Evolutionary conservation across 2,113 vertebrate genomes (phyloP).

Genomic region (Austrofundulus limnaeus): DNA sequence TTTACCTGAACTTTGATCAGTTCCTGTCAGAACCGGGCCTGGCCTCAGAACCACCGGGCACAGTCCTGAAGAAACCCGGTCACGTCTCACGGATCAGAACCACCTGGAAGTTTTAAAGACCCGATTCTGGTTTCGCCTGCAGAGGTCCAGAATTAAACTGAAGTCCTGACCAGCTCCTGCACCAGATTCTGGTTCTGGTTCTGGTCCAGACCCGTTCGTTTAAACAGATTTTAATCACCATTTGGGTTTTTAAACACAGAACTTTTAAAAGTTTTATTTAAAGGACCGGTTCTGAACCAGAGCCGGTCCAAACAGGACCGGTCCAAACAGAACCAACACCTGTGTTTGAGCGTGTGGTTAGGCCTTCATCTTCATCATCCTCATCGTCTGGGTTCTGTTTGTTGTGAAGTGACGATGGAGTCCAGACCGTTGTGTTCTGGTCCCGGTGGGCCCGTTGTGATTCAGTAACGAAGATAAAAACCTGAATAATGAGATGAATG

Average conservation of each 20-base stretch:
- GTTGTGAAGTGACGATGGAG: slow-evolving; percentile 51
- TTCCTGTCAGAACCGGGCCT: slow-evolving; percentile 21
- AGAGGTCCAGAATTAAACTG: too few species aligned
- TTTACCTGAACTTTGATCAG: slow-evolving; percentile 44
- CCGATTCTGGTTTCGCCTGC: too few species aligned
- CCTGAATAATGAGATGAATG: slow-evolving; percentile 25
- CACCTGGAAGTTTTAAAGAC: not conserved
- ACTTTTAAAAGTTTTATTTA: too few species aligned
- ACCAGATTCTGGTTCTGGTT: not conserved
- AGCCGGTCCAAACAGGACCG: too few species aligned
- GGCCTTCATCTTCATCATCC: slow-evolving; percentile 37
- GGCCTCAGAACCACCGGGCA: not conserved
- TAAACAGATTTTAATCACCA: too few species aligned
- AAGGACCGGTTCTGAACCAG: too few species aligned
- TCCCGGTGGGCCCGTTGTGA: slow-evolving; percentile 31
- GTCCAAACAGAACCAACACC: not conserved
- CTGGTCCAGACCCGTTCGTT: too few species aligned
- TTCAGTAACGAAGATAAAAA: slow-evolving; percentile 54
- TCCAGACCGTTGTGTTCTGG: slow-evolving; percentile 47
- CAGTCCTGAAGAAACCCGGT: too few species aligned
- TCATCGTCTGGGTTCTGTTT: slow-evolving; percentile 32
- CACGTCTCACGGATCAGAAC: too few species aligned
- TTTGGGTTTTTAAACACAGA: too few species aligned
- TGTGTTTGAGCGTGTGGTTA: not conserved
- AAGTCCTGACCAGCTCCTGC: too few species aligned